Conservation (phyloP, 2,888 invertebrate genomes). For the Plebejus anna region DNA sequence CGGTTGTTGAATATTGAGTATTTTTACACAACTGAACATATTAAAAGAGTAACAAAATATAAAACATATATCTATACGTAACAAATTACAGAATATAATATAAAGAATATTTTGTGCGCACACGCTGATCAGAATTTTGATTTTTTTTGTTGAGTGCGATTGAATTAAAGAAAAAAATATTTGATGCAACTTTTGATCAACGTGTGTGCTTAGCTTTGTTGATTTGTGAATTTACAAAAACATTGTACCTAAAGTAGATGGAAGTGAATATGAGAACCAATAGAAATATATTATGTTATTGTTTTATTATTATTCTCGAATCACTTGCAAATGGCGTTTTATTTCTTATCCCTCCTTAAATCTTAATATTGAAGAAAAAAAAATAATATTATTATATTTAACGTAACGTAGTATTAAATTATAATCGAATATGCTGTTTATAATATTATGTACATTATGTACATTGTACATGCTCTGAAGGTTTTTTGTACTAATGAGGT, state of each 20-base stretch:
- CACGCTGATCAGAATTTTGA: conserved; percentile 49
- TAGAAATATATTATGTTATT: conserved; percentile 75
- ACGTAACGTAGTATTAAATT: not conserved
- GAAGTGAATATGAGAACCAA: conserved; percentile 73
- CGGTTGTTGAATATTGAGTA: conserved; percentile 75
- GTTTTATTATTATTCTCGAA: conserved; percentile 78
- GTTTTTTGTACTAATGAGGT: no score
- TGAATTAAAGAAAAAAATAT: conserved; percentile 30
- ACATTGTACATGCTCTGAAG: no score
- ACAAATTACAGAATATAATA: conserved; percentile 49
- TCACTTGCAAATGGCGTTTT: conserved; percentile 76
- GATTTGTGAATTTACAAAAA: conserved; percentile 69
- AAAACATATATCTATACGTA: conserved; percentile 56
- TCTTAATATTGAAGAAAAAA: not conserved
- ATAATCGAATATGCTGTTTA: no score
- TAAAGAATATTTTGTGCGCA: conserved; percentile 60
- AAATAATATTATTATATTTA: not conserved
- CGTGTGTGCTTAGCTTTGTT: conserved; percentile 62
- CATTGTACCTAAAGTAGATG: conserved; percentile 73
- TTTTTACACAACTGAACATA: conserved; percentile 77
- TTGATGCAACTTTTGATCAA: conserved; percentile 47
- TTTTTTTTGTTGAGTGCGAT: conserved; percentile 36
- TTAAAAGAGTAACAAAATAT: conserved; percentile 64
- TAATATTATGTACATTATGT: no score
- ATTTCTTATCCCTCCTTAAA: conserved; percentile 46